These are phyloP conservation scores for Haliaeetus leucogaster DNA, from an alignment of 2,113 vertebrate species.

Conservation along the genomic window DNA sequence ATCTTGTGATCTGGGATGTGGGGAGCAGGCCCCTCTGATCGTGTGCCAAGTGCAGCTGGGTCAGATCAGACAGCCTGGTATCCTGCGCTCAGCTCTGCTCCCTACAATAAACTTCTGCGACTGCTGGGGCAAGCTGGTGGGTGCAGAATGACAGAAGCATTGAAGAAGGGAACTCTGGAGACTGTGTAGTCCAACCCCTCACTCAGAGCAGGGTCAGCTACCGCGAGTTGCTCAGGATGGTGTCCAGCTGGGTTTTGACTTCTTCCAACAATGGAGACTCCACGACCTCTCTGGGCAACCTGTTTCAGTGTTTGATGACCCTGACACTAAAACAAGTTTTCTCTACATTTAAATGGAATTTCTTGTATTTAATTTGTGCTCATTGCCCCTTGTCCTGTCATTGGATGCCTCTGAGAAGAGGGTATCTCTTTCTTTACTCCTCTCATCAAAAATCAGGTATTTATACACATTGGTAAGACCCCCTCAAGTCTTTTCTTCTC, in stretches of 20 bases:
- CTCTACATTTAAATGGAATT: background rate
- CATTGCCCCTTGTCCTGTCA: background rate
- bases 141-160: background rate
- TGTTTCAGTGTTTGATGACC: background rate
- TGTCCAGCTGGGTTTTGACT: background rate
- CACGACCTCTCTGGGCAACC: background rate
- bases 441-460: background rate
- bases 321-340: background rate
- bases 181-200: background rate
- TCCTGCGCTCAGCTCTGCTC: background rate
- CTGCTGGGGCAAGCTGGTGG: background rate
- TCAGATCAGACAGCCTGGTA: background rate
- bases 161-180: background rate
- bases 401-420: background rate
- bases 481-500: background rate
- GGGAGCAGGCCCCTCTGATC: background rate
- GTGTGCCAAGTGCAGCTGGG: background rate
- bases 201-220: background rate
- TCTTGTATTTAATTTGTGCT: background rate
- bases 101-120: background rate
- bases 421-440: background rate
- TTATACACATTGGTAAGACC: background rate
- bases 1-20: constrained; percentile 29
- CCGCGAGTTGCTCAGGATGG: accelerated
- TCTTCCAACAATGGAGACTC: background rate